These are phyloP conservation scores for Artibeus jamaicensis DNA, from an alignment of 2,797 vertebrate species.

Conservation along the genomic window DNA sequence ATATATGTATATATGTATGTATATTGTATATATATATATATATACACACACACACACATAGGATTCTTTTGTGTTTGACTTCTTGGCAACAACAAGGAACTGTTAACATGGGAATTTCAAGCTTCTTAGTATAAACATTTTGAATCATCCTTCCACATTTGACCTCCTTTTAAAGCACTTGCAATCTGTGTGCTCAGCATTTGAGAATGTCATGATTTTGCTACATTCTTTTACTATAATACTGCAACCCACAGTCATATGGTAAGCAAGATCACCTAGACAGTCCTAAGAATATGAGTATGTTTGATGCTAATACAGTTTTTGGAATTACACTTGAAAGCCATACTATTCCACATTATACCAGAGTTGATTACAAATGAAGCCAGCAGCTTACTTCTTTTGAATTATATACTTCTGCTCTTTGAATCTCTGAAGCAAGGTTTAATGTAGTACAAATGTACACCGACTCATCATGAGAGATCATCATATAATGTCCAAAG, in stretches of 20 bases:
- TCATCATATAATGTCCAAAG: not conserved
- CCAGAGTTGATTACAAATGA: not conserved
- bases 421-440: not conserved
- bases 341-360: not conserved
- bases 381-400: not conserved
- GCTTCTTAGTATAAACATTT: not conserved
- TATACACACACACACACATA: not conserved
- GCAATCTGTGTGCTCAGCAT: not conserved
- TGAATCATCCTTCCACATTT: conserved; percentile 2
- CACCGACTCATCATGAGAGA: not conserved
- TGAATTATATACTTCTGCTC: not conserved
- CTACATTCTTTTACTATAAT: not conserved
- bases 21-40: too few relatives aligned
- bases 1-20: not conserved
- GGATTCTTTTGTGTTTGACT: not conserved
- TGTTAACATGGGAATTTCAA: not conserved
- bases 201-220: not conserved
- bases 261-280: not conserved
- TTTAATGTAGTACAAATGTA: not conserved
- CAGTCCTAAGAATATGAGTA: not conserved
- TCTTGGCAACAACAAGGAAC: not conserved
- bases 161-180: conserved; percentile 16
- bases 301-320: not conserved
- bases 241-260: not conserved
- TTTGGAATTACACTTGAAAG: conserved; percentile 17